Percentiles rank a stretch among this genome's conserved stretches.
These are phyloP conservation scores for Daubentonia madagascariensis DNA, from an alignment of 2,113 vertebrate species.

Conservation along the genomic window DNA sequence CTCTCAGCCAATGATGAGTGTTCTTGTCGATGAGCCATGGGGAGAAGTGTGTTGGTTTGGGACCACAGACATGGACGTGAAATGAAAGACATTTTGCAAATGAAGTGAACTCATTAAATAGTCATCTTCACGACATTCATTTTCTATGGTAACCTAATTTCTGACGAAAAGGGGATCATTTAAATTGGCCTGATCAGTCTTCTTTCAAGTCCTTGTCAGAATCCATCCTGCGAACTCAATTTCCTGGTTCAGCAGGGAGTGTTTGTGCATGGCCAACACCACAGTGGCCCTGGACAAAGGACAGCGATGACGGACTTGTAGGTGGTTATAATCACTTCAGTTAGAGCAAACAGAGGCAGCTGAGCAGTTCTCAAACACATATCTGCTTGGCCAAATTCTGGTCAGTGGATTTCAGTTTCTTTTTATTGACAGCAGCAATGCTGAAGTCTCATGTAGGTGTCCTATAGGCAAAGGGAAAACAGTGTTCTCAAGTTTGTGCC, in stretches of 20 bases:
- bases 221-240: slow-evolving; percentile 31
- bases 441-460: background rate
- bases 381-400: background rate
- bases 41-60: background rate
- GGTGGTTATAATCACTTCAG: slow-evolving; percentile 51
- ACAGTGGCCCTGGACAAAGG: slow-evolving; percentile 12
- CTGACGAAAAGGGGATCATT: slow-evolving; percentile 33
- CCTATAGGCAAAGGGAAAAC: background rate
- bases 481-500: background rate
- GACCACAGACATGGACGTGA: background rate
- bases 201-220: slow-evolving; percentile 49
- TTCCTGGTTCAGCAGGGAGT: slow-evolving; percentile 57
- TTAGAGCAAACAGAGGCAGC: background rate
- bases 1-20: background rate
- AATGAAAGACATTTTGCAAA: background rate
- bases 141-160: slow-evolving; percentile 71
- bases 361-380: background rate
- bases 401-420: background rate
- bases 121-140: background rate
- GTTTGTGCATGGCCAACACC: background rate
- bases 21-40: background rate
- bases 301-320: background rate
- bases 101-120: slow-evolving; percentile 43
- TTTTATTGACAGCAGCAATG: background rate
- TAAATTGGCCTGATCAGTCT: slow-evolving; percentile 56